Evolutionary conservation across 2,113 vertebrate genomes (phyloP).

Genomic region (Drymodes brunneopygia): DNA sequence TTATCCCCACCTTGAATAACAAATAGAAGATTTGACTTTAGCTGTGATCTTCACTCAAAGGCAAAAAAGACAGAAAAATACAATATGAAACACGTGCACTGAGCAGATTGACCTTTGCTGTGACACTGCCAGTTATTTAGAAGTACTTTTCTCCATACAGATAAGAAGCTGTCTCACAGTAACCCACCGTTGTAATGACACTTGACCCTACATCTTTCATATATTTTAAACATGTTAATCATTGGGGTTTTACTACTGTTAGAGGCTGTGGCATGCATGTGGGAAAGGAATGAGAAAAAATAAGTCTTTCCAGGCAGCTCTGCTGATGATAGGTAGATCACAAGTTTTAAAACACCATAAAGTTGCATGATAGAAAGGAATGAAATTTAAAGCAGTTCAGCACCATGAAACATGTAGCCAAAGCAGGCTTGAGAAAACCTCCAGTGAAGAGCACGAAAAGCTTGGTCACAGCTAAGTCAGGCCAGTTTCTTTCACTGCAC

Average conservation of each 20-base stretch:
- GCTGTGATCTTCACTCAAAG: background rate
- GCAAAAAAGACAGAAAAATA: background rate
- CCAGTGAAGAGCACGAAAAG: background rate
- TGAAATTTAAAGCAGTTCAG: background rate
- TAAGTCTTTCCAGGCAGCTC: background rate
- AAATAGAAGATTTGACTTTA: background rate
- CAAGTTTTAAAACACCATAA: background rate
- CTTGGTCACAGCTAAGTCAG: background rate
- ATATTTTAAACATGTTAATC: background rate
- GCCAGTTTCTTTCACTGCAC: background rate
- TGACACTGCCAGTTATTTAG: background rate
- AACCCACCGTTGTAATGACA: background rate
- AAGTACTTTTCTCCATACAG: background rate
- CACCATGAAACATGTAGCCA: background rate
- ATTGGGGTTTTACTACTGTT: background rate
- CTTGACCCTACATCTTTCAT: background rate
- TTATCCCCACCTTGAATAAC: background rate
- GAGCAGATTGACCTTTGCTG: background rate
- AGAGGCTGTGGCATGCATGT: background rate
- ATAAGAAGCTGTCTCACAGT: background rate
- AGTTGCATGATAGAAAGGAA: background rate
- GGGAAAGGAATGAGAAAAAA: background rate
- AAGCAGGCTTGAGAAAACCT: background rate
- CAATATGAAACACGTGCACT: background rate
- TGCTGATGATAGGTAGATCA: background rate